Base-by-base conservation (phyloP, 2,888 invertebrate genomes). In the Strigamia maritima region DNA sequence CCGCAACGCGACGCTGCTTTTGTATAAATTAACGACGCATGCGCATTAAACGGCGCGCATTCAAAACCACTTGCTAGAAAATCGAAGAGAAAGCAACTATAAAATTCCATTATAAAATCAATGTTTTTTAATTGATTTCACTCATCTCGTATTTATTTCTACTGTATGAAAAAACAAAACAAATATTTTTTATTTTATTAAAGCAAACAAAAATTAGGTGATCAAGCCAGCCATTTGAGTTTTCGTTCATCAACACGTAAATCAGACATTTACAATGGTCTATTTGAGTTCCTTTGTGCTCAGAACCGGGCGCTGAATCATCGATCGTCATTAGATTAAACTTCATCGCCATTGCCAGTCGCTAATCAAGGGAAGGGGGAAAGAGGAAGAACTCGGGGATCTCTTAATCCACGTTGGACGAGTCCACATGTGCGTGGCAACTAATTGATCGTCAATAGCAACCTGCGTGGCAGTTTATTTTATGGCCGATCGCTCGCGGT, bases 271-370 rank as follows among this genome's bases (percentile, higher is more conserved):
- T 19, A 8, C 2, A n/a, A n/a, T 7, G 19, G 54, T 54, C 22
- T 1, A 22, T 22, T 54, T 2, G 54, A 22, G 54, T 54, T 54
- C 54, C 54, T 54, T 54, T 54, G 54, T 54, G 54, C 54, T 54
- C 35, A 19, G 7, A 2, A 54, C 54, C 7, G 54, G 54, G 74
- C 74, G 74, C 31, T 74, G 74, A 74, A n/a, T 74, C 74, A 74
- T 74, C 74, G 74, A 74, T 74, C 74, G 74, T 35, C 74, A 74
- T 74, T 74, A 74, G 74, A 74, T 74, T 74, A 74, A 74, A 74
- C 74, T 74, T 35, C 28, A 31, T 35, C 31, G 28, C 74, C 35
- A 28, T 35, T 24, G 74, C 74, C 35, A 26, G 35, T 54, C 54
- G 54, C 54, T 54, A 54, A 54, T 74, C 74, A 35, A 74, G 74